These are phyloP conservation scores for Lomographa bimaculata DNA, from an alignment of 2,888 invertebrate genomes.

Conservation along the genomic window DNA sequence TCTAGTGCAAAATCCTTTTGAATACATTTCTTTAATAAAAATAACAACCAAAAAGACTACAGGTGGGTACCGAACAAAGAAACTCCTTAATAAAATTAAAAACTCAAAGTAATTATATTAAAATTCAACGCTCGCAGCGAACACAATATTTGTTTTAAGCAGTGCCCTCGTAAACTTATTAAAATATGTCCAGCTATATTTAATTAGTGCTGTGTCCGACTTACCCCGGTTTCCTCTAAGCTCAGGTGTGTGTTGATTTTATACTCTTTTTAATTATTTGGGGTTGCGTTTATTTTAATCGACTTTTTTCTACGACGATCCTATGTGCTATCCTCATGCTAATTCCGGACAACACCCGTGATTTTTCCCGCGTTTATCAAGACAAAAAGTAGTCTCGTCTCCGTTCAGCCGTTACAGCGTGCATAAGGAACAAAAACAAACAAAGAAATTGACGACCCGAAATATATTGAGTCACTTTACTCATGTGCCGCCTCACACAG, in stretches of 20 bases:
- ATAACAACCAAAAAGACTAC: conserved; percentile 36
- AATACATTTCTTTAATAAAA: too few species aligned
- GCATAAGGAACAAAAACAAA: too few species aligned
- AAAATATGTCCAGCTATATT: conserved; percentile 81
- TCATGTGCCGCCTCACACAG: too few species aligned
- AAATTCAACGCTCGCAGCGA: conserved; percentile 72
- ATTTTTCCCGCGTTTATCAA: too few species aligned
- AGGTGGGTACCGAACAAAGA: conserved; percentile 47
- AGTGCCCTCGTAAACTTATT: conserved; percentile 78
- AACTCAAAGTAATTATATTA: conserved; percentile 79
- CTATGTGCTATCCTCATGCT: too few species aligned
- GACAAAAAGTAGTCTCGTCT: too few species aligned
- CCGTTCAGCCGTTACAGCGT: too few species aligned
- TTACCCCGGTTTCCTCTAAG: conserved; percentile 57
- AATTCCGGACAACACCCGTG: too few species aligned
- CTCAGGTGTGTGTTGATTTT: conserved; percentile 58
- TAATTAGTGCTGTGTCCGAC: conserved; percentile 74
- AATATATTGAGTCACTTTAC: too few species aligned
- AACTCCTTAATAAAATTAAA: conserved; percentile 77
- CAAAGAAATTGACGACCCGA: too few species aligned
- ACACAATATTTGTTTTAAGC: conserved; percentile 80
- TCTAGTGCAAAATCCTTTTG: too few species aligned
- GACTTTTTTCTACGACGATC: too few species aligned
- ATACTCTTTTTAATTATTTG: conserved; percentile 11
- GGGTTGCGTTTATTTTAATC: background rate